Base-by-base conservation (phyloP, 2,797 vertebrate species). In the Propithecus deckenii region DNA sequence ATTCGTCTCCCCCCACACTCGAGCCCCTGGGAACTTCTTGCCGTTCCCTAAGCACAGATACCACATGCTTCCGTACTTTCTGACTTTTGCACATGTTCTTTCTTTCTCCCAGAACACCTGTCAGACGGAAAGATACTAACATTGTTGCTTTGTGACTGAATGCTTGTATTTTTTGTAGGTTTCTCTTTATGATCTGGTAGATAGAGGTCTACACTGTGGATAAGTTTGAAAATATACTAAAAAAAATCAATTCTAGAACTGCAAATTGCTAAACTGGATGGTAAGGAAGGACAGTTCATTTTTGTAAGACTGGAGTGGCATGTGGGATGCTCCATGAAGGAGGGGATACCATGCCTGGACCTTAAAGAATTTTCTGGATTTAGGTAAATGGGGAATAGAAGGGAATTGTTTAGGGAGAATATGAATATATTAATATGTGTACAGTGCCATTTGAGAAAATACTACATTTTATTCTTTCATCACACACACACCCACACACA, bases 331-430 rank as follows among this genome's bases (percentile, higher is more conserved):
- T 52, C 85, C 52, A 2, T 52, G n/a, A 59, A 91, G 32, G 28
- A 89, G 32, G 10, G 17, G 32, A 12, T 69, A 35, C 23, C 46
- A 28, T 41, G 50, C 25, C n/a, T 48, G 23, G 30, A 2, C 65
- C 65, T 86, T 57, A 61, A 71, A n/a, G 46, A 71, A 67, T 46
- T 71, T 32, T 28, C 30, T 63, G 48, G 41, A 85, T 91, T 93
- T 78, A 65, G n/a, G 17, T 85, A 59, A 85, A 30, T 88, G 25
- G 22, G 20, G 46, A 86, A 22, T 4, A 71, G 75, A 81, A 5
- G 38, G 50, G 59, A 92, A 50, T 15, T 80, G 13, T 63, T 89
- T 22, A 61, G 30, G 79, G 35, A 11, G 63, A 72, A 90, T 71
- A 78, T 17, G 9, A 61, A 79, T 50, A 52, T 25, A 59, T 59